These are phyloP conservation scores for Aleiodes sp. DNA, from an alignment of 1,140 invertebrate species.

Conservation along the genomic window DNA sequence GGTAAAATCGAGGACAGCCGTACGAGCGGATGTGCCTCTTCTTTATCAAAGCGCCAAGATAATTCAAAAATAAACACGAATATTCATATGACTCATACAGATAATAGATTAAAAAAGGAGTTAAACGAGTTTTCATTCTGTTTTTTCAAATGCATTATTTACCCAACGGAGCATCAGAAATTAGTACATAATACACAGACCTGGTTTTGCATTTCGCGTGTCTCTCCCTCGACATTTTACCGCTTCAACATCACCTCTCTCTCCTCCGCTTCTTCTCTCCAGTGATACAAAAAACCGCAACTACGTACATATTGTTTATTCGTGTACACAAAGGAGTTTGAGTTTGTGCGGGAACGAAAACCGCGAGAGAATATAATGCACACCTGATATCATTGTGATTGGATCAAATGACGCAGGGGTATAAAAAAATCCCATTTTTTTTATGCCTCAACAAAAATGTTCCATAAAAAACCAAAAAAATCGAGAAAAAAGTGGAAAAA, in stretches of 20 bases:
- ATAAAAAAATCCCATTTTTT: background rate
- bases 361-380: background rate
- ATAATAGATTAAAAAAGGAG: background rate
- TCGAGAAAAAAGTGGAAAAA: no score
- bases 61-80: background rate
- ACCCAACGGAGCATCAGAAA: background rate
- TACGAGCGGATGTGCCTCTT: no score
- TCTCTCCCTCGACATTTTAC: background rate
- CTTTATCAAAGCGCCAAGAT: background rate
- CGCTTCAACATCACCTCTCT: background rate
- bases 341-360: background rate
- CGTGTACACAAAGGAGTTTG: background rate
- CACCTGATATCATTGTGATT: background rate
- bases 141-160: background rate
- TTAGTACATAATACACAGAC: background rate
- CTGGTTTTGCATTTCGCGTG: background rate
- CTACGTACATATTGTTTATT: background rate
- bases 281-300: background rate
- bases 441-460: no score
- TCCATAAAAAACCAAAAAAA: no score
- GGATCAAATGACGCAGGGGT: background rate
- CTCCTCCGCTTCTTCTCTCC: background rate
- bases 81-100: background rate
- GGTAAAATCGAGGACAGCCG: background rate
- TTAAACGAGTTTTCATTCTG: no score